A percentile compares a stretch with the other conserved stretches of the same genome.
Evolutionary conservation across 2,113 vertebrate genomes (phyloP).

Genomic region (Corythornis madagascariensis): DNA sequence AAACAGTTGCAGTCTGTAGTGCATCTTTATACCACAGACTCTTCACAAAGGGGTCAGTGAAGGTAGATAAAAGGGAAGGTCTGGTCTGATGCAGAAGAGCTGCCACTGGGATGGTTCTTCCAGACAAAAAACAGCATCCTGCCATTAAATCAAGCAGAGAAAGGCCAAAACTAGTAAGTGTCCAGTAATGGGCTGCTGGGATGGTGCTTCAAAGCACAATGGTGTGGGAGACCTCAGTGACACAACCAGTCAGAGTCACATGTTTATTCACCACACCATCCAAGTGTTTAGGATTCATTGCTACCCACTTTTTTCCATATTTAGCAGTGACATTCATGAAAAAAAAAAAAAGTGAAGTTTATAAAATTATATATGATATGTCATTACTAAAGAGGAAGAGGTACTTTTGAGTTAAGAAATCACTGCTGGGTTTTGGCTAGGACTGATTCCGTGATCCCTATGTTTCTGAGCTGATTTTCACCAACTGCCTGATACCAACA

Average conservation of each 20-base stretch:
- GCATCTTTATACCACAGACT: neutral
- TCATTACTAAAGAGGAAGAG: neutral
- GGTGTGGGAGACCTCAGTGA: neutral
- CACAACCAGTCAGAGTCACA: neutral
- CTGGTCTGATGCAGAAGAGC: neutral
- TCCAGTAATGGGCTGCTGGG: neutral
- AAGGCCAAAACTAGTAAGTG: neutral
- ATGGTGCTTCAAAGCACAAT: neutral
- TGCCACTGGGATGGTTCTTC: neutral
- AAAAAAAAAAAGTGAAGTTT: neutral
- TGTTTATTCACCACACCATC: neutral
- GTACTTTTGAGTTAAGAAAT: neutral
- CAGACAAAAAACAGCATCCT: neutral
- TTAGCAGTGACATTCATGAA: neutral
- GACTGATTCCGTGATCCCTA: neutral
- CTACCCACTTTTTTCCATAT: neutral
- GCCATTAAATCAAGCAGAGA: neutral
- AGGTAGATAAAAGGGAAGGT: neutral
- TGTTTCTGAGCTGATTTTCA: neutral
- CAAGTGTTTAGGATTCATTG: neutral
- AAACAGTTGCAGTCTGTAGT: neutral
- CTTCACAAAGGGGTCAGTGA: neutral
- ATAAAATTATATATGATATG: neutral
- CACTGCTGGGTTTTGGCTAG: neutral
- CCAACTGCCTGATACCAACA: neutral